A percentile compares a stretch with the other conserved stretches of the same genome.
Evolutionary conservation across 2,113 vertebrate genomes (phyloP).

Genomic region (Erythrolamprus reginae): DNA sequence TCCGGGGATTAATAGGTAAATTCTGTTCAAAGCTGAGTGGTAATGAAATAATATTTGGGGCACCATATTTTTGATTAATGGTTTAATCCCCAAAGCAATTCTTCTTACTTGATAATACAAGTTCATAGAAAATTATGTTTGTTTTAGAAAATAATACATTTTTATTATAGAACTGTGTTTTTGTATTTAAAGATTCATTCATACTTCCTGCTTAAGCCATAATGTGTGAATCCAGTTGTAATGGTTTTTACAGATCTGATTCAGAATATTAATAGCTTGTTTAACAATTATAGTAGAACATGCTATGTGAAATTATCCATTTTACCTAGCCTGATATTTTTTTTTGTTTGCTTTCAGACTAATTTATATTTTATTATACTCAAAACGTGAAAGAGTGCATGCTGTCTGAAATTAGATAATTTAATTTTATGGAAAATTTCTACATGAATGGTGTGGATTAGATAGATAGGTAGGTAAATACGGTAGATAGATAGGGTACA

Average conservation of each 20-base stretch:
- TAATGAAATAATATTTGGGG: background rate
- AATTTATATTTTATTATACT: background rate
- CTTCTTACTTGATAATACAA: background rate
- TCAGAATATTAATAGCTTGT: background rate
- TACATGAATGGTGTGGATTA: background rate
- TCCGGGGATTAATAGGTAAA: slow-evolving; percentile 31
- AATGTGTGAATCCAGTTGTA: background rate
- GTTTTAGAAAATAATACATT: background rate
- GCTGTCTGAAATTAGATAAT: background rate
- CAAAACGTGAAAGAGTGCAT: background rate
- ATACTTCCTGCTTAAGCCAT: background rate
- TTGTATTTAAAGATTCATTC: background rate
- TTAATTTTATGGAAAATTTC: background rate
- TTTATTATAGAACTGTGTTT: background rate
- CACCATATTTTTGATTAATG: background rate
- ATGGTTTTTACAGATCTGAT: background rate
- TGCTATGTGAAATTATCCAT: background rate
- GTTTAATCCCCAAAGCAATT: background rate
- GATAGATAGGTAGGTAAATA: background rate
- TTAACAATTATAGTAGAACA: background rate
- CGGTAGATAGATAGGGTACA: too few relatives aligned
- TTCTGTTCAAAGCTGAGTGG: slow-evolving; percentile 48
- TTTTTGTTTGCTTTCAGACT: background rate
- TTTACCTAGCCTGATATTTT: background rate
- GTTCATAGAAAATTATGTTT: background rate